Base-by-base conservation (phyloP, 1,140 invertebrate genomes). In the Psilanteris sp. region DNA sequence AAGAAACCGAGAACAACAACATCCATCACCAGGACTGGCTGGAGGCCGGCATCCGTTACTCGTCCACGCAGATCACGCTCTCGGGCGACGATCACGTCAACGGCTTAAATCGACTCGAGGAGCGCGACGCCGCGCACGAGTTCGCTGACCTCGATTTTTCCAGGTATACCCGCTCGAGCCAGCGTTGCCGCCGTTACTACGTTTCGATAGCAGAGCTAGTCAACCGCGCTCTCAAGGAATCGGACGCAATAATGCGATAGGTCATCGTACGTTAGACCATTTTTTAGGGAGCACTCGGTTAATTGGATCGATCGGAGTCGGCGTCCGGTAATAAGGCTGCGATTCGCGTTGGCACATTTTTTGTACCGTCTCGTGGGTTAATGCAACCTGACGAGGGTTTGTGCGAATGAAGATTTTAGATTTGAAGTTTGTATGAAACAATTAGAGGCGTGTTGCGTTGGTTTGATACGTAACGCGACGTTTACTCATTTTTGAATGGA, bases 21-120 rank as follows among this genome's bases (percentile, higher is more conserved):
- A 89, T 88, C 22, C 79, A 84, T 16, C 83, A 83, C 16, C 83
- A 85, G 59, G 86, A 88, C 27, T 89, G 87, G 87, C 78, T 87
- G 4, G 87, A 88, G 27, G 87, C 87, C 18, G 87, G 87, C 6
- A 73, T 89, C 10, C 81, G 75, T 54, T 88, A 89, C 67, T 87
- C 87, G 7, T 88, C 87, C 34, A 88, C 87, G 20, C 80, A 86
- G 62, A 89, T 88, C 50, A 86, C 85, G 10, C 64, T 87, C 16
- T 80, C 83, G 6, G 86, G 80, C 2, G 83, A 83, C 32, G 75
- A 80, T 62, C 80, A 73, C 34, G 71, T 79, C 44, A 85, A 87
- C 31, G 85, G 83, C 15, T 77, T 75, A 7, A 61, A 66, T 59
- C 78, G 70, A 52, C 59, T 50, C 32, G 72, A 78, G 39, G 80